Percentiles rank a stretch among this genome's conserved stretches.
These are phyloP conservation scores for Tipula helvola DNA, from an alignment of 2,888 invertebrate species.

Conservation along the genomic window DNA sequence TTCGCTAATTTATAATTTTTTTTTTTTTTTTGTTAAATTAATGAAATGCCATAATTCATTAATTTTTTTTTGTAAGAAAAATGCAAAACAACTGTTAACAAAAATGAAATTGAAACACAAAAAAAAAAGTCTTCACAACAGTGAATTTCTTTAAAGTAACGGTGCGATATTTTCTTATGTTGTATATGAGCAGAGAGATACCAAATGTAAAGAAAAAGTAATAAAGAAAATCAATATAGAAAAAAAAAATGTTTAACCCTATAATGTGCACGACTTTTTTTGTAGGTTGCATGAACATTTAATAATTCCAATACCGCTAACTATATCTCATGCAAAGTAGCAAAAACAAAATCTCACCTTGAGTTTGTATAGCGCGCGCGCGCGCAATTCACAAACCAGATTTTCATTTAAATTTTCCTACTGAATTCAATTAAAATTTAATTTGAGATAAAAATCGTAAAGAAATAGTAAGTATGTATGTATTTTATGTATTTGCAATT, in stretches of 20 bases:
- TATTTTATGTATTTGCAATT: neutral
- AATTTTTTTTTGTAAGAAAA: neutral
- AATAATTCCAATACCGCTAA: neutral
- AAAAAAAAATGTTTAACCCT: neutral
- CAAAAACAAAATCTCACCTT: neutral
- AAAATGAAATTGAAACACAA: neutral
- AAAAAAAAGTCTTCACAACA: neutral
- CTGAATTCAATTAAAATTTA: neutral
- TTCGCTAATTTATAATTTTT: neutral
- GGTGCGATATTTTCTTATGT: neutral
- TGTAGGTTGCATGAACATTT: neutral
- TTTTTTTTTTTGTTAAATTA: neutral
- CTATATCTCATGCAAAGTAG: neutral
- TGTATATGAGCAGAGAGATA: neutral
- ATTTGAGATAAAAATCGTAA: neutral
- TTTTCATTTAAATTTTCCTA: neutral
- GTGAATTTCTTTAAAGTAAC: neutral
- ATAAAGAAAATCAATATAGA: neutral
- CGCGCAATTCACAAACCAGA: neutral
- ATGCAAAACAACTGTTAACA: neutral
- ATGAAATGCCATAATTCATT: neutral
- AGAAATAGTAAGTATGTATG: neutral
- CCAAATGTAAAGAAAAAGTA: neutral
- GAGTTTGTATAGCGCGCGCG: neutral
- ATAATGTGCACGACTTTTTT: neutral